phyloP scores from a whole-genome alignment of 2,113 vertebrate genomes.

The Dissostichus mawsoni region DNA sequence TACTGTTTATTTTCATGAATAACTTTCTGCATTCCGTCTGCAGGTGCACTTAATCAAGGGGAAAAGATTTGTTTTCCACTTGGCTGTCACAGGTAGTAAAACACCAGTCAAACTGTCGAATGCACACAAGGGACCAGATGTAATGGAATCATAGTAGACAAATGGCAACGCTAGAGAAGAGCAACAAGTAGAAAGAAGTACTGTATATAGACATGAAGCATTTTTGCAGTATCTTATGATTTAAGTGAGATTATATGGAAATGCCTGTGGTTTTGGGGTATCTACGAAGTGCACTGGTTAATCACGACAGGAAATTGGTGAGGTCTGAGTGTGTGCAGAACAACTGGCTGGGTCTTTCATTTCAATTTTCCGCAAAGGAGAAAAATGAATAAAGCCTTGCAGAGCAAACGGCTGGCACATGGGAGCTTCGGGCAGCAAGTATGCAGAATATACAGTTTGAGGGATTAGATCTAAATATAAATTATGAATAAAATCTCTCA shows the following conservation, averaged over 20 bases:
- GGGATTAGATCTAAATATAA: slow-evolving; percentile 75
- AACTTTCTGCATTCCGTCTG: neutral
- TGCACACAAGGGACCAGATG: neutral
- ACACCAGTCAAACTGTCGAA: neutral
- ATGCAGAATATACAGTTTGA: slow-evolving; percentile 60
- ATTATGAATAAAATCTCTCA: slow-evolving; percentile 75
- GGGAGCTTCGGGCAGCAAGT: slow-evolving; percentile 50
- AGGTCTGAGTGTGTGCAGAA: slow-evolving; percentile 31
- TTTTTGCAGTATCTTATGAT: neutral
- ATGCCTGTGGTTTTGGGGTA: slow-evolving; percentile 39
- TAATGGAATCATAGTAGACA: neutral
- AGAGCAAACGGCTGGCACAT: slow-evolving; percentile 10
- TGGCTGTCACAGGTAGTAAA: slow-evolving; percentile 6
- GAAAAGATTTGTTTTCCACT: slow-evolving; percentile 12
- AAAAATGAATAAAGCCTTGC: slow-evolving; percentile 19
- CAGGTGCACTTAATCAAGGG: neutral
- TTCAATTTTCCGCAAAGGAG: slow-evolving; percentile 54
- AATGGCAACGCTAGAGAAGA: neutral
- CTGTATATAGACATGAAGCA: neutral
- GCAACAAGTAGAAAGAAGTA: neutral
- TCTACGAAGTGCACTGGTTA: slow-evolving; percentile 45
- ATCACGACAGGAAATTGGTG: slow-evolving; percentile 56
- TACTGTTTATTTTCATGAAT: neutral
- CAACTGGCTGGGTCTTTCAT: slow-evolving; percentile 39
- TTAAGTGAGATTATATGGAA: slow-evolving; percentile 29